Percentiles rank a stretch among this genome's conserved stretches.
Evolutionary conservation across 2,113 vertebrate species (phyloP).

Genomic region (Tachuris rubrigastra): DNA sequence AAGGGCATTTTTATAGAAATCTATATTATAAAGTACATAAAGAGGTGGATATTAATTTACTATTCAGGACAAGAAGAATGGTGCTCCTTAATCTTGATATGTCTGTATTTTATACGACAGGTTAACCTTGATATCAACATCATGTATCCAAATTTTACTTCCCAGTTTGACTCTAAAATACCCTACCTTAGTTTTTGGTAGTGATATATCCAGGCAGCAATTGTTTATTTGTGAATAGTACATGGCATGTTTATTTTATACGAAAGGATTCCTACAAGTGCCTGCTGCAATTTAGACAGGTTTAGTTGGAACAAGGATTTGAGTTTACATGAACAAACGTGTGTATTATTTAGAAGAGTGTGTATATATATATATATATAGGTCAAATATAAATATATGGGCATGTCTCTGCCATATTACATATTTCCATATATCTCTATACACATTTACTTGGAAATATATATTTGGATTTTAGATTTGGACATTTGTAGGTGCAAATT

Average conservation of each 20-base stretch:
- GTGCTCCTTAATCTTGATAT: not conserved
- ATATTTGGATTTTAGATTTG: not conserved
- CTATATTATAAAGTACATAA: not conserved
- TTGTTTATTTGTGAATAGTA: not conserved
- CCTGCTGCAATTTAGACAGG: not conserved
- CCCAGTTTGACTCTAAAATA: not conserved
- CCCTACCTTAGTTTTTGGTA: not conserved
- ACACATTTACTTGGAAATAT: not conserved
- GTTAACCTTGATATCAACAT: slow-evolving; percentile 19
- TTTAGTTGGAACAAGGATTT: not conserved
- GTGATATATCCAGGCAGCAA: not conserved
- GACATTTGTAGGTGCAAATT: not conserved
- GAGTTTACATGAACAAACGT: not conserved
- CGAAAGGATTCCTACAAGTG: not conserved
- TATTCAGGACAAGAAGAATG: slow-evolving; percentile 6
- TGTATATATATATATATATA: not conserved
- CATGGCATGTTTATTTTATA: not conserved
- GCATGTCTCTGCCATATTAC: not conserved
- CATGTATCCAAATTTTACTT: slow-evolving; percentile 1
- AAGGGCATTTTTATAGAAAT: slow-evolving; percentile 32
- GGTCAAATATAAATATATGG: not conserved
- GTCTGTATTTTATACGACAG: slow-evolving; percentile 21
- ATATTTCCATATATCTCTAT: not conserved
- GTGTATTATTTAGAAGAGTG: not conserved
- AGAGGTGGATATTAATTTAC: slow-evolving; percentile 14